phyloP scores from a whole-genome alignment of 2,113 vertebrate species.

The Manacus vitellinus region DNA sequence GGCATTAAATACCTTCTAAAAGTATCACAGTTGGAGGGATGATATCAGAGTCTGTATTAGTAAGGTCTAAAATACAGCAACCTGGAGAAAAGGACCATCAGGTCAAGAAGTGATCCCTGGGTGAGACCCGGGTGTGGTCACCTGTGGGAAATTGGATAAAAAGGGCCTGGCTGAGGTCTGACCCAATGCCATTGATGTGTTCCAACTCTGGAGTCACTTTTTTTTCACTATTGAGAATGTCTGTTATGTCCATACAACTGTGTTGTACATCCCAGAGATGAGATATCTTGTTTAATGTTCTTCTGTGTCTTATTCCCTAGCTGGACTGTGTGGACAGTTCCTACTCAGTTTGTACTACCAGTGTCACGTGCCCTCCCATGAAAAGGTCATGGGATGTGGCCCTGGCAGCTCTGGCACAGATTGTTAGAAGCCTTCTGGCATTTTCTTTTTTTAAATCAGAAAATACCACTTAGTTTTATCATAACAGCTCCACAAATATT shows the following conservation, averaged over 20 bases:
- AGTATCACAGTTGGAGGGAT: background rate
- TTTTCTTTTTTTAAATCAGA: background rate
- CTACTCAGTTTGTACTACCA: background rate
- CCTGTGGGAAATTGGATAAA: background rate
- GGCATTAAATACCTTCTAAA: background rate
- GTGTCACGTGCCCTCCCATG: background rate
- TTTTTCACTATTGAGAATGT: background rate
- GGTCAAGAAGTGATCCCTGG: background rate
- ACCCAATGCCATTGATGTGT: background rate
- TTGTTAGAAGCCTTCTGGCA: background rate
- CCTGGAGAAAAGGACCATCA: background rate
- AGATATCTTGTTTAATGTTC: background rate
- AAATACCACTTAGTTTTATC: background rate
- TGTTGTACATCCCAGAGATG: background rate
- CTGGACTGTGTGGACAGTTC: background rate
- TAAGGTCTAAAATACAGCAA: background rate
- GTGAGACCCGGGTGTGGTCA: background rate
- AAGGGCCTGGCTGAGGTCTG: background rate
- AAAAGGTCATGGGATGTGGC: background rate
- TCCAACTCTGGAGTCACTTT: background rate
- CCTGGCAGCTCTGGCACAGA: background rate
- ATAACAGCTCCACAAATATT: background rate
- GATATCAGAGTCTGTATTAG: background rate
- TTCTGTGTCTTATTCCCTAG: background rate
- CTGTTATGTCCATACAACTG: background rate